Evolutionary conservation across 1,140 invertebrate genomes (phyloP), one percentile per base, ranked within the genome.

Genomic region (Thalassaphorura encarpata): DNA sequence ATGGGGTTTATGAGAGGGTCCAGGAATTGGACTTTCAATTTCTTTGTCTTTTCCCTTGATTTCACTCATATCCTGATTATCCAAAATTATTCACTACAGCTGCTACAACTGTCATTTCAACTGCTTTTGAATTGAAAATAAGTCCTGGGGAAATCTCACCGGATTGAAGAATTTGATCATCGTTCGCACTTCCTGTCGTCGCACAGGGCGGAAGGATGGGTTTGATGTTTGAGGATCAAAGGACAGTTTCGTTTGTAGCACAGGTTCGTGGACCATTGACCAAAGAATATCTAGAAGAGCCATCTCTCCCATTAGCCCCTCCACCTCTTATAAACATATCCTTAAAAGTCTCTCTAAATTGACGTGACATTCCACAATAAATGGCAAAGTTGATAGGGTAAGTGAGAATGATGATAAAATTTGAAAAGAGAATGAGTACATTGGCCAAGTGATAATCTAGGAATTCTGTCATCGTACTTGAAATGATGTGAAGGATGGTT

Each of bases 311-410:
- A 11, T 50, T 36, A 4, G 52, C 40, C 0, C 77, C 71, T n/a
- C n/a, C n/a, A 2, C 79, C 78, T 1, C 79, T 72, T 5, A 87
- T 77, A 66, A 95, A 94, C 3, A 95, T 75, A 65, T 89, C 83
- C 66, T 89, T 89, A 72, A 95, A 96, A 0, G 91, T 95, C 69
- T 93, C 88, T 28, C 91, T 75, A 69, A 96, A 96, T 68, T 93
- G 88, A 23, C 88, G 76, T 45, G 85, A 89, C 91, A 95, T 95
- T 4, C 89, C 89, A 69, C 90, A 95, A 69, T 96, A 96, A 57
- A 96, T 94, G 51, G 89, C 89, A 67, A 96, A 96, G 72, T 95
- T 93, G 52, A 94, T 83, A 0, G 90, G 90, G 71, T 94, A 95
- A 19, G 84, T 88, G 6, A 91, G 76, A 41, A 90, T 84, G 59